Conservation (phyloP, 2,113 vertebrate genomes). For the Collichthys lucidus region DNA sequence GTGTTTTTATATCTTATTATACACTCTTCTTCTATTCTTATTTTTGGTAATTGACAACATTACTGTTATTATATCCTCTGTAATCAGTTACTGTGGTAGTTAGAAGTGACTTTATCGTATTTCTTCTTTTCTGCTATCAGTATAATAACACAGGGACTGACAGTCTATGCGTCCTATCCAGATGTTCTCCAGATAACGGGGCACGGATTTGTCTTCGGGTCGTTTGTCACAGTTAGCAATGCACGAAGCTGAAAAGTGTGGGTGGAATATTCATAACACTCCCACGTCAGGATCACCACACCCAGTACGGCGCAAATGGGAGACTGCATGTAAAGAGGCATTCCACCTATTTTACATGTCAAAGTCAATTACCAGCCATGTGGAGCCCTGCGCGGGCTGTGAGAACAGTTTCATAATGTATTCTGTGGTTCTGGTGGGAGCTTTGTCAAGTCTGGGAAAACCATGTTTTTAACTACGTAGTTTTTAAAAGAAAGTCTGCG, state of each 20-base stretch:
- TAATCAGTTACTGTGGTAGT: background rate
- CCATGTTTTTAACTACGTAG: no score
- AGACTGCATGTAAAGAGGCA: conserved; percentile 49
- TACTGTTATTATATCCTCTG: background rate
- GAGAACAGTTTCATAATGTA: conserved; percentile 47
- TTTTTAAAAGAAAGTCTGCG: background rate
- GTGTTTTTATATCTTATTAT: background rate
- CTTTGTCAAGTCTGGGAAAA: conserved; percentile 51
- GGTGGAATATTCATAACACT: conserved; percentile 46
- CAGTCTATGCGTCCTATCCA: background rate
- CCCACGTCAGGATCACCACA: conserved; percentile 47
- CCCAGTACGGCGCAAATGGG: conserved; percentile 11
- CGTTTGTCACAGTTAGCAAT: conserved; percentile 9
- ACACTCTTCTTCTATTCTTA: background rate
- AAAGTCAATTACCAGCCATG: conserved; percentile 42
- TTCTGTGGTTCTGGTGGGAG: conserved; percentile 48
- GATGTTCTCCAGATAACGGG: background rate
- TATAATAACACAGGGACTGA: background rate
- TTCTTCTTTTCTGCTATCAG: conserved; percentile 15
- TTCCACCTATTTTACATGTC: conserved; percentile 51
- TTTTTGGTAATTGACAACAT: background rate
- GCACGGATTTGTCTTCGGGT: background rate
- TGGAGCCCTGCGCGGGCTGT: conserved; percentile 33
- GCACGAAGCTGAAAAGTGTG: conserved; percentile 26
- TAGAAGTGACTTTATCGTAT: background rate